Percentiles rank a stretch among this genome's conserved stretches.
phyloP scores from a whole-genome alignment of 2,113 vertebrate species.

The Cyprinodon variegatus region DNA sequence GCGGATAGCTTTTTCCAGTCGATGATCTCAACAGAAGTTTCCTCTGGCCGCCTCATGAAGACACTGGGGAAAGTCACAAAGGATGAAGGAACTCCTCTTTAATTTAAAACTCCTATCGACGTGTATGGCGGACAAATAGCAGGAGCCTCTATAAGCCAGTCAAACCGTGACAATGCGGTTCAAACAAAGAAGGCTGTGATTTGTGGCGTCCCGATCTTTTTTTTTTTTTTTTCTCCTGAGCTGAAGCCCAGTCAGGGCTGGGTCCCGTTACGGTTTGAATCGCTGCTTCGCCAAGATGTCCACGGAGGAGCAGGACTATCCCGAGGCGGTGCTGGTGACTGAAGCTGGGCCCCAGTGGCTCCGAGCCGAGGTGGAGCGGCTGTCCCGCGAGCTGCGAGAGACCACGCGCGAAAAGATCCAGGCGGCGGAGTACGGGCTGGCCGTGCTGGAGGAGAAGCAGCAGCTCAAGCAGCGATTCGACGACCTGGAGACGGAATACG shows the following conservation, averaged over 20 bases:
- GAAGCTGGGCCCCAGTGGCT: conserved; percentile 91
- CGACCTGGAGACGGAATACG: conserved; percentile 91
- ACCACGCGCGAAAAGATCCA: conserved; percentile 96
- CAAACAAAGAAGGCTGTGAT: conserved; percentile 68
- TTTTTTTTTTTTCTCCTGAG: conserved; percentile 9
- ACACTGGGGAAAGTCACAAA: conserved; percentile 39
- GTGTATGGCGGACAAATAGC: conserved; percentile 1
- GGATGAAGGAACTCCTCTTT: conserved; percentile 41
- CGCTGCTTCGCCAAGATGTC: conserved; percentile 78
- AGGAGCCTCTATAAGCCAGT: conserved; percentile 5
- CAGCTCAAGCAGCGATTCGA: conserved; percentile 92
- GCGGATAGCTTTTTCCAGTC: conserved; percentile 60
- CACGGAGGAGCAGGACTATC: conserved; percentile 85
- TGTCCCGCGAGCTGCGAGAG: conserved; percentile 90
- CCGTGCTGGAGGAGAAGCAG: conserved; percentile 96
- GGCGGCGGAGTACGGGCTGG: conserved; percentile 95
- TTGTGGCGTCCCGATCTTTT: conserved; percentile 25
- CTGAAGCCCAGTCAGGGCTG: conserved; percentile 56
- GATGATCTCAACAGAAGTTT: conserved; percentile 81
- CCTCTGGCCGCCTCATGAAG: conserved; percentile 53
- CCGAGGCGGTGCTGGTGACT: conserved; percentile 83
- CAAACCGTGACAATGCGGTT: conserved; percentile 59
- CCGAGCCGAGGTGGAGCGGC: conserved; percentile 87
- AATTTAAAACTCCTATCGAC: background rate
- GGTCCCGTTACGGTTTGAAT: conserved; percentile 64